These are phyloP conservation scores for Leptopterna dolabrata DNA, from an alignment of 2,888 invertebrate genomes.

Conservation along the genomic window DNA sequence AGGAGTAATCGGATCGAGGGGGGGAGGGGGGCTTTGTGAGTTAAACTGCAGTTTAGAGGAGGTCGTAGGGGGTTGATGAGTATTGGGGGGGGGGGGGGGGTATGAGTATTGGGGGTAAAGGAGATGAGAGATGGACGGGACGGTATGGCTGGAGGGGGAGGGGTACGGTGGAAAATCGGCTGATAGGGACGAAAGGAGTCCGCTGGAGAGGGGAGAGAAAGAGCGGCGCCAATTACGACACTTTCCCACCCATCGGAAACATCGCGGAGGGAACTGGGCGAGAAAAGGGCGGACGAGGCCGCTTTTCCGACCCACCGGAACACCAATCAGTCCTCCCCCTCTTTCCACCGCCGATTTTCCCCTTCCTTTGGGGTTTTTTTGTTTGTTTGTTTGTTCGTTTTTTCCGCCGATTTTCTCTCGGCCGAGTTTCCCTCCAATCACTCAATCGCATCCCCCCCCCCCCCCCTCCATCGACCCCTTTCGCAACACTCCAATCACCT, in stretches of 20 bases:
- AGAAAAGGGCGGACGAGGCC: background rate
- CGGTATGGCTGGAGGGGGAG: background rate
- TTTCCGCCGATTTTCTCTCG: background rate
- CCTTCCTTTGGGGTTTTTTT: too few relatives aligned
- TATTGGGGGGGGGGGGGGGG: background rate
- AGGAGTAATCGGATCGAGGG: background rate
- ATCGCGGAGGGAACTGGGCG: background rate
- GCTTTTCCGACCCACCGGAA: background rate
- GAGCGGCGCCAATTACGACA: slow-evolving; percentile 6
- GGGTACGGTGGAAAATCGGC: background rate
- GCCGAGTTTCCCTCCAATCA: background rate
- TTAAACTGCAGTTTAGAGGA: slow-evolving; percentile 11
- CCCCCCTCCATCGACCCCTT: background rate
- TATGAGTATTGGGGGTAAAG: background rate
- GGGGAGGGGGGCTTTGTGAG: background rate
- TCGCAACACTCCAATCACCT: background rate
- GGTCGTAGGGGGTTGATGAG: background rate
- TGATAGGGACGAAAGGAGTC: background rate
- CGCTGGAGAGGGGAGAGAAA: background rate
- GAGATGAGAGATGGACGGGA: background rate
- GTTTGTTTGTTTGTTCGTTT: too few relatives aligned
- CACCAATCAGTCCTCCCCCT: background rate
- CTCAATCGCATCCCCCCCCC: background rate
- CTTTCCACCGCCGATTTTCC: background rate
- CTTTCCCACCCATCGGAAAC: slow-evolving; percentile 5